Evolutionary conservation across 2,888 invertebrate species (phyloP).

Genomic region (Drosophila pseudotalamancana): DNA sequence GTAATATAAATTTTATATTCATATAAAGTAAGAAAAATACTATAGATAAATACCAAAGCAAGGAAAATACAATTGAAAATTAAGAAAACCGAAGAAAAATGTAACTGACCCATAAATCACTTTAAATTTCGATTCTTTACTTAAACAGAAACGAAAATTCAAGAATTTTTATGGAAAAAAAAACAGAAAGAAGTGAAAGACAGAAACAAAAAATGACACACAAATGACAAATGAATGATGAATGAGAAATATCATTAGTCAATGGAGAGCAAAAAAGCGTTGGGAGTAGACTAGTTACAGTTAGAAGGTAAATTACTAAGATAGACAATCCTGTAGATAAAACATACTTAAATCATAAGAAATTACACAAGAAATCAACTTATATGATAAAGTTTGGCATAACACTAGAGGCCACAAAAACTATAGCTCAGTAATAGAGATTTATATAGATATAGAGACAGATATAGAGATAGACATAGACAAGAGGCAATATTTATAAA

Average conservation of each 20-base stretch:
- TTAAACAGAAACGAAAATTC: constrained; percentile 16
- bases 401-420: constrained; percentile 33
- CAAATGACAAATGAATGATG: constrained; percentile 48
- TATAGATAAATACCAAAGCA: constrained; percentile 37
- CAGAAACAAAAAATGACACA: constrained; percentile 24
- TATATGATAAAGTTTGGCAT: constrained; percentile 20
- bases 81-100: constrained; percentile 9
- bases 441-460: constrained; percentile 22
- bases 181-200: constrained; percentile 5
- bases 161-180: constrained; percentile 14
- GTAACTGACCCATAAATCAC: constrained; percentile 34
- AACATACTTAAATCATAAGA: constrained; percentile 18
- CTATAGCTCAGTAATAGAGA: constrained; percentile 5
- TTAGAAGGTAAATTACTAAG: constrained; percentile 7
- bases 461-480: constrained; percentile 45
- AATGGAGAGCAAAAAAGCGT: constrained; percentile 31
- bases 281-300: constrained; percentile 21
- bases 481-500: constrained; percentile 38
- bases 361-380: constrained; percentile 19
- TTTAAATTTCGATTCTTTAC: constrained; percentile 8
- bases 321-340: constrained; percentile 13
- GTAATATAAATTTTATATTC: neutral
- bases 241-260: constrained; percentile 47
- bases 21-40: constrained; percentile 3
- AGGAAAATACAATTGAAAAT: constrained; percentile 1